Base-by-base conservation (phyloP, 2,888 invertebrate species). In the Sacculina carcini region DNA sequence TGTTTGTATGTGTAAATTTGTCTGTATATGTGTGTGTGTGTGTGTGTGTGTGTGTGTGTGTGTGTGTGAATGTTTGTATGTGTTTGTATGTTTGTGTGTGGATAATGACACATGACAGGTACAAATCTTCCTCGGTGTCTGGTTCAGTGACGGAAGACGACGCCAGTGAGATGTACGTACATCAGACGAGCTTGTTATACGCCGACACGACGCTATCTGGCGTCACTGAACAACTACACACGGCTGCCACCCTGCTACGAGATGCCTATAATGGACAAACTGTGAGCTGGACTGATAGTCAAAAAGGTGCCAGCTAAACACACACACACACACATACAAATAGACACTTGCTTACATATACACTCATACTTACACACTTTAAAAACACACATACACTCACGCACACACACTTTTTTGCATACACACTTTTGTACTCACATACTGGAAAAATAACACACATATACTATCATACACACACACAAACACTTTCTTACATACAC, bases 201-300 rank as follows among this genome's bases (percentile, higher is more conserved):
- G 65, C 66, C n/a, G 68, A 68, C 56, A 63, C 65, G 31, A 60
- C 74, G 60, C 73, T 76, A 59, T 75, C 71, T 57, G 75, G 80
- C 58, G 86, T 86, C 65, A 72, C 79, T 34, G 78, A 77, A 60
- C 73, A 77, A 51, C 70, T 94, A 48, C 75, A 78, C 59, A 75
- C 77, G 32, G 78, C 86, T 58, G 79, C 81, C 29, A 79, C 75
- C 57, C 77, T 83, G 61, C 70, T 94, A 55, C 76, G 79, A 61
- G 81, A 79, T 62, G 92, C 92, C 0, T 85, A 79, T 67, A 85
- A 85, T 61, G 92, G 90, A 0, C 74, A 79, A 58, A 87, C 90
- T 62, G 87, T 90, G 31, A 83, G 85, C 60, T 86, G 84, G 84
- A 40, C 19, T 12, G 3, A 16, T 40, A 16, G 2, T 40, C 21